Base-by-base conservation (phyloP, 2,888 invertebrate species). In the Heliconius charithonia region DNA sequence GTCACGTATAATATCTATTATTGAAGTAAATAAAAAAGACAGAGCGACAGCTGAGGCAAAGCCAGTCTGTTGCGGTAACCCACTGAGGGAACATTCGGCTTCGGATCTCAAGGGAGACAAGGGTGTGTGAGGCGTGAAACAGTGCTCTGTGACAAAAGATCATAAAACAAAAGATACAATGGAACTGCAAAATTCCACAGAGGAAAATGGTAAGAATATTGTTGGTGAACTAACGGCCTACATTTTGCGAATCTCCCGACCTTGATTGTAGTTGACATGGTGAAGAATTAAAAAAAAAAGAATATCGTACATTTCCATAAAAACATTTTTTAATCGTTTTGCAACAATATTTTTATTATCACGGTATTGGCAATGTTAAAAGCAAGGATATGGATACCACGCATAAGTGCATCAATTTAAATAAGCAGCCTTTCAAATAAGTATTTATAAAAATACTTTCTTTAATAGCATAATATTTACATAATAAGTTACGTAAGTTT, bases 111-210 rank as follows among this genome's bases (percentile, higher is more conserved):
- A 83, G 82, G 79, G 45, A 74, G 76, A 69, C 77, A 79, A 27
- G 78, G 77, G 81, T 80, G 79, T 76, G 84, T 84, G 83, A 79
- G n/a, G n/a, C n/a, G n/a, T 80, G 72, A 22, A 67, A 51, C 78
- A 83, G 83, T 83, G 83, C 73, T 79, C 75, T 75, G 80, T 76
- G 66, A 63, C 63, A 63, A 63, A 63, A 63, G 25, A 25, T 63
- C 25, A 78, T 72, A 83, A 75, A 83, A 77, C 10, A 74, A 80
- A 69, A 81, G 75, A 79, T 78, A 76, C 75, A 72, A 91, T 90
- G 90, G 90, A 91, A 83, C 83, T 89, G 86, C 87, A 88, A 82
- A 85, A 87, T 71, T 83, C 85, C 72, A 85, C 83, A 81, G 81
- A 84, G 69, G 83, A 82, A 72, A 85, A 87, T 79, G 89, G 90